Percentiles rank a stretch among this genome's conserved stretches.
Conservation (phyloP, 2,113 vertebrate genomes). For the Trogon surrucura region DNA sequence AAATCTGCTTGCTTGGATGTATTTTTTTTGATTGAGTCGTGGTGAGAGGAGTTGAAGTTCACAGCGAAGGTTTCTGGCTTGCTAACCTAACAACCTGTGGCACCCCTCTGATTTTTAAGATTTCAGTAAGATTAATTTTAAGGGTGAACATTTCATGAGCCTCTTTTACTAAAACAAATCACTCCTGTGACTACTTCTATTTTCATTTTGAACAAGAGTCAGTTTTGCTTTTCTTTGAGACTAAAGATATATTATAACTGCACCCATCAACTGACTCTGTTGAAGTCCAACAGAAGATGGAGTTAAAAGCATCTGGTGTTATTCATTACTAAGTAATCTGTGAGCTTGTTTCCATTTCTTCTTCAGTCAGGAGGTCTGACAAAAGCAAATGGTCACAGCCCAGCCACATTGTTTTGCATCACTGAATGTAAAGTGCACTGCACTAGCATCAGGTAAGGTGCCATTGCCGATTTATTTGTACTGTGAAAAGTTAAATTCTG, state of each 20-base stretch:
- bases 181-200: neutral
- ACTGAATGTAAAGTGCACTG: neutral
- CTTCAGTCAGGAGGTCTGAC: conserved; percentile 19
- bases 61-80: conserved; percentile 35
- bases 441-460: neutral
- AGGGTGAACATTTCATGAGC: neutral
- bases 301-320: conserved; percentile 54
- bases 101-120: conserved; percentile 12
- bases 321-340: conserved; percentile 54
- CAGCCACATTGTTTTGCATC: conserved; percentile 27
- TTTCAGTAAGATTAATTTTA: conserved; percentile 32
- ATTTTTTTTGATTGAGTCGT: conserved; percentile 12
- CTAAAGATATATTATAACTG: conserved; percentile 1
- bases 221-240: neutral
- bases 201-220: neutral
- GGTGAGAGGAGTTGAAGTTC: conserved; percentile 6
- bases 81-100: conserved; percentile 20
- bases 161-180: neutral
- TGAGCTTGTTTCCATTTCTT: conserved; percentile 46
- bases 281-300: conserved; percentile 1
- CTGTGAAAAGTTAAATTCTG: neutral
- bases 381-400: conserved; percentile 21
- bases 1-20: neutral
- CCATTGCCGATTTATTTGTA: neutral
- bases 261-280: neutral